A percentile compares a stretch with the other conserved stretches of the same genome.
These are phyloP conservation scores for Pangasius sanitwongsei DNA, from an alignment of 2,797 vertebrate genomes.

Conservation along the genomic window DNA sequence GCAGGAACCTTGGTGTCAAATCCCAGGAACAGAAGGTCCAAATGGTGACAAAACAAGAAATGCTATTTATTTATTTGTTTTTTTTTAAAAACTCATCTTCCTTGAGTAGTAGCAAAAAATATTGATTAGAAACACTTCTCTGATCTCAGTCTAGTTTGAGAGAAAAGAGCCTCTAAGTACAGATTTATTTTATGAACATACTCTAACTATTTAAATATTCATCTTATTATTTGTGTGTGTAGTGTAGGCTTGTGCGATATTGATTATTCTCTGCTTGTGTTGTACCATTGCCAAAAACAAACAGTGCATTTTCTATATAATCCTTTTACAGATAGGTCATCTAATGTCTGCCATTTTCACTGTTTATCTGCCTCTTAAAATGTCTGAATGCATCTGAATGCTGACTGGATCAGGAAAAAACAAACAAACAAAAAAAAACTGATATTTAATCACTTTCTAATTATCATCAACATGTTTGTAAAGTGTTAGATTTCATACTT, in stretches of 20 bases:
- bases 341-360: not conserved
- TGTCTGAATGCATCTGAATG: not conserved
- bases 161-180: not conserved
- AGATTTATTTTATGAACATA: not conserved
- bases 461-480: too few species aligned
- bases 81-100: not conserved
- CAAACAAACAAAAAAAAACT: not conserved
- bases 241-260: not conserved
- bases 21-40: constrained; percentile 8
- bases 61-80: not conserved
- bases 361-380: not conserved
- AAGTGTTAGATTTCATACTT: too few species aligned
- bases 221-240: not conserved
- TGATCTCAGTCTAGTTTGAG: not conserved
- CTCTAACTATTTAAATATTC: not conserved
- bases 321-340: not conserved
- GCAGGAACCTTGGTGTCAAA: constrained; percentile 10
- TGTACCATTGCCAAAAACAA: not conserved
- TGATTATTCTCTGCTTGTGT: not conserved
- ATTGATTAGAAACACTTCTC: not conserved
- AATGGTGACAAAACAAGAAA: not conserved
- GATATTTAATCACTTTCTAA: too few species aligned
- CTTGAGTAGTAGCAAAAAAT: not conserved
- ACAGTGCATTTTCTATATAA: not conserved
- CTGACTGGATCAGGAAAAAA: not conserved